Evolutionary conservation across 2,888 invertebrate genomes (phyloP), one percentile per base, ranked within the genome.

Genomic region (Athetis lepigone): DNA sequence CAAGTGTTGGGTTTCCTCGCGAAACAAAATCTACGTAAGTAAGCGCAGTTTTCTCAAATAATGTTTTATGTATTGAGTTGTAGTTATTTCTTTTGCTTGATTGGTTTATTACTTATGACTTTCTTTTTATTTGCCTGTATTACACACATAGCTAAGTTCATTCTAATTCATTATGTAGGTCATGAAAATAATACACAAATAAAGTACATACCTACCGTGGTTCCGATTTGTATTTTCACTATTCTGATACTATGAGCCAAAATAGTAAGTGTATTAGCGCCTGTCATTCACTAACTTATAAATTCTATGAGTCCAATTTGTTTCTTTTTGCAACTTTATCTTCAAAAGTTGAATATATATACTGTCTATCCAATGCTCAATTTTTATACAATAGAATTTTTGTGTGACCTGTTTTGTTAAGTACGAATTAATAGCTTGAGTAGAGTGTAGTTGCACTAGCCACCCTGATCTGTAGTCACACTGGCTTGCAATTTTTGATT

Each of bases 1-100:
- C 76, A 81, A 84, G 83, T 86, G 82, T 85, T 88, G 82, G 79
- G 82, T 84, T 84, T 86, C 81, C 85, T 80, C 72, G 80, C 81
- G 79, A 84, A 82, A 83, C 81, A 82, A 78, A 80, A 82, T 85
- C 81, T 78, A 81, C 81, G 74, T 80, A 84, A 81, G 89, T 90
- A 83, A 85, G 84, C 54, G 68, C 21, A 58, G 47, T 50, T 68
- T 62, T 47, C 27, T 13, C 13, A 11, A 37, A 45, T 58, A 59
- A 49, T 49, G 47, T 29, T 36, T 36, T 27, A 11, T 37, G 8
- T 29, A 39, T 50, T 46, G 29, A n/a, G 21, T 51, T 46, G 11
- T 39, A 37, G 8, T 33, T 7, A 2, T 9, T 2, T 37, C 9
- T 2, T 37, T 18, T 49, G n/a, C 4, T 42, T 21, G 13, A 55